Base-by-base conservation (phyloP, 1,140 invertebrate species). In the Trissolcus basalis region DNA sequence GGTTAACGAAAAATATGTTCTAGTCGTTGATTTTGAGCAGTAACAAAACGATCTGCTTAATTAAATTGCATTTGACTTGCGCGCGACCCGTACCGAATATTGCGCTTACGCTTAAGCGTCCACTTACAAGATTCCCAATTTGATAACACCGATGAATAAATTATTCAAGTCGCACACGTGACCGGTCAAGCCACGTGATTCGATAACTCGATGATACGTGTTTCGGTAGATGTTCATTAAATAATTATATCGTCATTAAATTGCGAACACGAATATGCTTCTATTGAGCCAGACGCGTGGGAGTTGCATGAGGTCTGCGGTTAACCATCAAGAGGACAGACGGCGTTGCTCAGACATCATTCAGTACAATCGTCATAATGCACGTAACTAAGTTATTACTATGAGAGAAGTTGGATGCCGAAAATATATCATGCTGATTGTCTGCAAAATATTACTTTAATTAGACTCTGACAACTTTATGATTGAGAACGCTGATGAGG, bases 161-260 rank as follows among this genome's bases (percentile, higher is more conserved):
- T 70, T 60, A 64, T 65, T 60, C 56, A 55, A 43, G 61, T 55
- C 60, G 70, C 65, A 70, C 68, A 65, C 73, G 70, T 76, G 70
- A 65, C 65, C 65, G 55, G 73, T 32, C 19, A 27, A 39, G 15
- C 47, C 13, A 7, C 19, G n/a, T 27, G 15, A 33, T 27, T 53
- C 64, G 73, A 70, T 76, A 76, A 65, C 70, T 69, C 61, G 73
- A 76, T 69, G 73, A 70, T 60, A 65, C 54, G 48, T 39, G 49
- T 35, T 53, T 58, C 54, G 55, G 35, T 49, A 36, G 65, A 67
- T 70, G 73, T 70, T 65, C 73, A 50, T 70, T 76, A 76, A 76
- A 70, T 76, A 76, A 76, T 76, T 76, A 70, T 70, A 56, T 15
- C 61, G 65, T 76, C 73, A 61, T 76, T 70, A 70, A 76, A 70